phyloP scores from a whole-genome alignment of 2,888 invertebrate genomes.

The Perizoma flavofasciatum region DNA sequence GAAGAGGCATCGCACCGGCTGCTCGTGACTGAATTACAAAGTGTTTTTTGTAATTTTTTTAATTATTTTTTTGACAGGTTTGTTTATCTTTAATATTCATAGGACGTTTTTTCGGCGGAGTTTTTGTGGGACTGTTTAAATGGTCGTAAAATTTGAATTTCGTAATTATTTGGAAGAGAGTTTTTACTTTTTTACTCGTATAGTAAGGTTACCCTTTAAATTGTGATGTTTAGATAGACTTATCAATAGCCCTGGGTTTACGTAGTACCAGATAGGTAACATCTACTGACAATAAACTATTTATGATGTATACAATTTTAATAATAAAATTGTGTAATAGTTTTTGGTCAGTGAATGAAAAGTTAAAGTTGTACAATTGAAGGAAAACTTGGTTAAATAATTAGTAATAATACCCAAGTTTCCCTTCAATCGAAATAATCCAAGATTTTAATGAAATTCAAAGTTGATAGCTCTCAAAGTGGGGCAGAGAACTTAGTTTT shows the following conservation, averaged over 20 bases:
- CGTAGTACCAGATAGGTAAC: no score
- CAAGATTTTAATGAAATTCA: neutral
- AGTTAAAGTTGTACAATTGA: no score
- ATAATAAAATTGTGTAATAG: no score
- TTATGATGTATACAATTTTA: no score
- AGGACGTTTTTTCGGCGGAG: slow-evolving; percentile 25
- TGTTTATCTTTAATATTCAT: slow-evolving; percentile 51
- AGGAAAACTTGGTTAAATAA: no score
- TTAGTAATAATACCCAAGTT: no score
- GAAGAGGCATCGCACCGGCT: slow-evolving; percentile 41
- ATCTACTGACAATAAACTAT: no score
- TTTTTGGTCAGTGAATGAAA: no score
- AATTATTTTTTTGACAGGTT: slow-evolving; percentile 44
- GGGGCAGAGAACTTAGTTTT: slow-evolving; percentile 6
- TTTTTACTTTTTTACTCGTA: neutral
- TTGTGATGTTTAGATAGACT: no score
- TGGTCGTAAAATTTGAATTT: slow-evolving; percentile 31
- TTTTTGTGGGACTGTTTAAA: slow-evolving; percentile 31
- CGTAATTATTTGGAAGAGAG: slow-evolving; percentile 15
- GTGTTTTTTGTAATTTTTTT: slow-evolving; percentile 38
- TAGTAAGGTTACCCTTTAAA: no score
- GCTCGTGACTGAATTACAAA: slow-evolving; percentile 49
- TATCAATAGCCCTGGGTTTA: no score
- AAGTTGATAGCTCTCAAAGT: slow-evolving; percentile 2
- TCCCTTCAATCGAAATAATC: neutral